Evolutionary conservation across 2,797 vertebrate genomes (phyloP).

Genomic region (Antrozous pallidus): DNA sequence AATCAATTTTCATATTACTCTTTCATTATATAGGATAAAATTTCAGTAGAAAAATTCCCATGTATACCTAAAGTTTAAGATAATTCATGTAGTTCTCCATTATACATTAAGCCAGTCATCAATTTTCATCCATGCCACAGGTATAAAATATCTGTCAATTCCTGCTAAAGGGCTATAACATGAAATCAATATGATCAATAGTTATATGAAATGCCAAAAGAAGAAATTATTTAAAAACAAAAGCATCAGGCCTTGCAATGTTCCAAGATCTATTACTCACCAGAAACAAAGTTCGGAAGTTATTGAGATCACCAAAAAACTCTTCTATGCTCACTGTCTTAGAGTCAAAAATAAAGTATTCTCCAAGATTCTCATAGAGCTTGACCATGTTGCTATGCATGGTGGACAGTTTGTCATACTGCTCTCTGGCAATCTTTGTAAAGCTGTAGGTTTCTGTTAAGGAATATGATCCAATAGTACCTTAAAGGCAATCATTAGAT

Average conservation of each 20-base stretch:
- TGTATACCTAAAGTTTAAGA: conserved; percentile 22
- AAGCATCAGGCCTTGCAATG: not conserved
- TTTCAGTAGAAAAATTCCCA: not conserved
- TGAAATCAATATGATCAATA: conserved; percentile 19
- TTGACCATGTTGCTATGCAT: conserved; percentile 99
- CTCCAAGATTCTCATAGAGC: conserved; percentile 92
- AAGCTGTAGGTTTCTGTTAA: conserved; percentile 93
- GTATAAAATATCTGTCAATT: conserved; percentile 46
- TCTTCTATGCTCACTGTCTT: conserved; percentile 92
- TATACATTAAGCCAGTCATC: conserved; percentile 52
- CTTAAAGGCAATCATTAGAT: not conserved
- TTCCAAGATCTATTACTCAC: conserved; percentile 86
- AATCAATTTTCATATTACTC: no score
- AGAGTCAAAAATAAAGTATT: conserved; percentile 94
- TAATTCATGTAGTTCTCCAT: conserved; percentile 30
- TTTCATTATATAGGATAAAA: not conserved
- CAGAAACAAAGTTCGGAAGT: conserved; percentile 93
- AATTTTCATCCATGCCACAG: conserved; percentile 43
- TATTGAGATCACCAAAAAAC: conserved; percentile 94
- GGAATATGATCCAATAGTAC: conserved; percentile 74
- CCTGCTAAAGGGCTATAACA: conserved; percentile 51
- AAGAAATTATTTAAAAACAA: not conserved
- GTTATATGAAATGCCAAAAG: not conserved
- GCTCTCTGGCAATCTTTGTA: conserved; percentile 91
- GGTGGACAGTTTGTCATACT: conserved; percentile 94